Evolutionary conservation across 2,113 vertebrate genomes (phyloP), one percentile per base, ranked within the genome.

Genomic region (Colius striatus): DNA sequence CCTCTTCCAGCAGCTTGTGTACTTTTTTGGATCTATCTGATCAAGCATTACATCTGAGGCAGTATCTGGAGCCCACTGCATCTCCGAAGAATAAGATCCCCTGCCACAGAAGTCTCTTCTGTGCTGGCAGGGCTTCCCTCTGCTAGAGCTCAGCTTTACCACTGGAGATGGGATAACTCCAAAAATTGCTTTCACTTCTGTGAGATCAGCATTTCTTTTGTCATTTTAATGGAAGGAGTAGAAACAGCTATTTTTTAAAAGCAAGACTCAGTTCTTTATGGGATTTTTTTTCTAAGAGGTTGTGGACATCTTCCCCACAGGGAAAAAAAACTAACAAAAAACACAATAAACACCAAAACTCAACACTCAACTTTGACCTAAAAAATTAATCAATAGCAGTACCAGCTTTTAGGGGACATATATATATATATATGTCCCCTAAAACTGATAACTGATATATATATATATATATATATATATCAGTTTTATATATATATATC

Each of bases 221-320:
- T 60, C 85, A 84, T 80, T 93, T 88, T 88, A 90, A 86, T 80
- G 82, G 85, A 87, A 86, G 75, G 80, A 82, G n/a, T 13, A 82
- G 77, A 92, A 94, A 22, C 5, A 53, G 57, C 47, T 89, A 65
- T 74, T 92, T 96, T 89, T 48, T 89, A 92, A 94, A 58, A 81
- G 57, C 32, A 81, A 26, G 83, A 36, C 73, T 80, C 72, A 15
- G 45, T 47, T 82, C 30, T 77, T 87, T n/a, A 30, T 45, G 60
- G 32, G 22, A 48, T 54, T 1, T 2, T 1, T 2, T 86, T 89
- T 95, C 68, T 29, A 87, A 77, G 61, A 81, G 22, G 18, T 57
- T 81, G 12, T 57, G 65, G 34, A 77, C 30, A 70, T 63, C 48
- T 83, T 87, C 36, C 32, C 10, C 6, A 3, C 9, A 20, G 30